Evolutionary conservation across 2,113 vertebrate genomes (phyloP).

Genomic region (Trichomycterus rosablanca): DNA sequence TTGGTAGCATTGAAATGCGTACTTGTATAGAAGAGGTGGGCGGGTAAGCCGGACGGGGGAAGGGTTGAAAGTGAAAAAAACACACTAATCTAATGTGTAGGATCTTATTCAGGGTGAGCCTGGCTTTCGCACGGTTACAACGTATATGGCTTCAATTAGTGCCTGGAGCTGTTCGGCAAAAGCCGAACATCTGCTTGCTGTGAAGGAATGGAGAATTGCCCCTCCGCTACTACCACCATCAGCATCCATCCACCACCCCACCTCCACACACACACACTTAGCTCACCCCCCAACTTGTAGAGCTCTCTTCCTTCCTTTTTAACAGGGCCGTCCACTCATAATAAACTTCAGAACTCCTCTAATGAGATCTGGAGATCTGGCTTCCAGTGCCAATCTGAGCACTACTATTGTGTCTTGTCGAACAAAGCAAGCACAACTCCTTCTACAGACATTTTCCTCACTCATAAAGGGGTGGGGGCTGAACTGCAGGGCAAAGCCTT

Average conservation of each 20-base stretch:
- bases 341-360: slow-evolving; percentile 43
- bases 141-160: slow-evolving; percentile 25
- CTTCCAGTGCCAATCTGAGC: slow-evolving; percentile 31
- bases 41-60: slow-evolving; percentile 40
- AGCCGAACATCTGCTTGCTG: slow-evolving; percentile 42
- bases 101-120: slow-evolving; percentile 12
- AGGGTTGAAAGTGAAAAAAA: no score
- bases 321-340: slow-evolving; percentile 34
- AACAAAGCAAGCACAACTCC: slow-evolving; percentile 36
- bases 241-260: slow-evolving; percentile 42
- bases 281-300: slow-evolving; percentile 16
- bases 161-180: slow-evolving; percentile 36
- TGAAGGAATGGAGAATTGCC: slow-evolving; percentile 37
- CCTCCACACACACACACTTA: slow-evolving; percentile 27
- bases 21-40: slow-evolving; percentile 27
- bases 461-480: no score
- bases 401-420: slow-evolving; percentile 21
- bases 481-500: slow-evolving; percentile 7
- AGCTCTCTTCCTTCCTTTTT: slow-evolving; percentile 28
- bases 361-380: slow-evolving; percentile 38
- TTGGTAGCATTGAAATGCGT: slow-evolving; percentile 38
- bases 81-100: no score
- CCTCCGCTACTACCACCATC: slow-evolving; percentile 38
- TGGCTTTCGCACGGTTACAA: slow-evolving; percentile 17
- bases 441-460: slow-evolving; percentile 16